Evolutionary conservation across 2,113 vertebrate genomes (phyloP).

Genomic region (Hypocryptadius cinnamomeus): DNA sequence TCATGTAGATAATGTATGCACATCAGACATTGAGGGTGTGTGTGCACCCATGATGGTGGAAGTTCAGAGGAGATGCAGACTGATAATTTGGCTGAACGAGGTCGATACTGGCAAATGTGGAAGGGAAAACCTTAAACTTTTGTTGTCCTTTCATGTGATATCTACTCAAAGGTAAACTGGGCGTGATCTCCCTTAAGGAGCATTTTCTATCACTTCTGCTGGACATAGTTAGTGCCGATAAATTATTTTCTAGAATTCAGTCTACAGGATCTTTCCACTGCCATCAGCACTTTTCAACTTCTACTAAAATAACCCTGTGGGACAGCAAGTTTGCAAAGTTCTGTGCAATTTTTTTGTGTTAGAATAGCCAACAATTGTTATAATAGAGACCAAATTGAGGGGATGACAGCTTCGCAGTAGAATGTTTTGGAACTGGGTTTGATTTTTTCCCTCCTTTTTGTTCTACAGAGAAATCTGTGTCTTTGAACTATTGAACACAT

Average conservation of each 20-base stretch:
- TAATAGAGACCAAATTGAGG: background rate
- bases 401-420: background rate
- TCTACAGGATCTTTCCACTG: background rate
- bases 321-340: background rate
- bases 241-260: background rate
- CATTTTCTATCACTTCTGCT: background rate
- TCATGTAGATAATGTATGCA: conserved; percentile 25
- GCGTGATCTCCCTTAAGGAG: background rate
- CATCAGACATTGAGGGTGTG: background rate
- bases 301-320: background rate
- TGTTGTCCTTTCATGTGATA: background rate
- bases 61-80: background rate
- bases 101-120: background rate
- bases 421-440: background rate
- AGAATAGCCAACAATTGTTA: background rate
- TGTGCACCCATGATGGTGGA: background rate
- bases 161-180: background rate
- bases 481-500: background rate
- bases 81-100: background rate
- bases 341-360: background rate
- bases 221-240: background rate
- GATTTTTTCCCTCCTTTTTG: background rate
- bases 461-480: background rate
- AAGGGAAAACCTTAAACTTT: background rate
- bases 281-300: background rate